Evolutionary conservation across 1,140 invertebrate genomes (phyloP).

Genomic region (Drosophila pruinosa): DNA sequence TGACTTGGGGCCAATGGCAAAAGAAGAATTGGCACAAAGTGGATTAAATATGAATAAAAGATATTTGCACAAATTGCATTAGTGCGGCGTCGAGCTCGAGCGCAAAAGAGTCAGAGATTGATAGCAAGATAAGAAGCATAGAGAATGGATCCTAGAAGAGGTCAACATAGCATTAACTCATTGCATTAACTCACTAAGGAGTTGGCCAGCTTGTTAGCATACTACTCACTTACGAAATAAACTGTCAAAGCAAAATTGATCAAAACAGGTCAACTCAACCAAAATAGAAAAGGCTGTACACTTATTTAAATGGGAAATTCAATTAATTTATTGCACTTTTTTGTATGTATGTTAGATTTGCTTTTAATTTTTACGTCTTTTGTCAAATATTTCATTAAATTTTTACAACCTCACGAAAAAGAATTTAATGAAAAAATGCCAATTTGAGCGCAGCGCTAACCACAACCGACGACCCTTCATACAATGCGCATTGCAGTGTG

Average conservation of each 20-base stretch:
- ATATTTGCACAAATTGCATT: conserved; percentile 78
- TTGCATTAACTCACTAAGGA: conserved; percentile 45
- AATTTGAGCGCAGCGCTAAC: conserved; percentile 22
- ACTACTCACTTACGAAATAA: no score
- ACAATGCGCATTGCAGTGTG: conserved; percentile 23
- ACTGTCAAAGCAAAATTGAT: no score
- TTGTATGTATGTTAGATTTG: background rate
- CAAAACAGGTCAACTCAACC: no score
- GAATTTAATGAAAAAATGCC: conserved; percentile 2
- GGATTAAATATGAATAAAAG: conserved; percentile 80
- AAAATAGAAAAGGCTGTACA: no score
- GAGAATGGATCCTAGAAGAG: conserved; percentile 14
- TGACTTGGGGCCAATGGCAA: background rate
- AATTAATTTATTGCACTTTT: background rate
- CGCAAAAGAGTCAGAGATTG: conserved; percentile 13
- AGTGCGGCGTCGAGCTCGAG: conserved; percentile 11
- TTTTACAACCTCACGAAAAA: background rate
- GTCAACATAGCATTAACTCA: conserved; percentile 52
- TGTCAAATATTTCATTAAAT: conserved; percentile 16
- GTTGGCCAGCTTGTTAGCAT: background rate
- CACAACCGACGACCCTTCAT: conserved; percentile 16
- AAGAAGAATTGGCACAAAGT: conserved; percentile 68
- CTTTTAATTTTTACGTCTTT: conserved; percentile 5
- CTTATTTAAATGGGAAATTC: background rate
- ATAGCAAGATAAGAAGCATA: conserved; percentile 11